Conservation (phyloP, 2,888 invertebrate species). For the Ormyrus rosae region DNA sequence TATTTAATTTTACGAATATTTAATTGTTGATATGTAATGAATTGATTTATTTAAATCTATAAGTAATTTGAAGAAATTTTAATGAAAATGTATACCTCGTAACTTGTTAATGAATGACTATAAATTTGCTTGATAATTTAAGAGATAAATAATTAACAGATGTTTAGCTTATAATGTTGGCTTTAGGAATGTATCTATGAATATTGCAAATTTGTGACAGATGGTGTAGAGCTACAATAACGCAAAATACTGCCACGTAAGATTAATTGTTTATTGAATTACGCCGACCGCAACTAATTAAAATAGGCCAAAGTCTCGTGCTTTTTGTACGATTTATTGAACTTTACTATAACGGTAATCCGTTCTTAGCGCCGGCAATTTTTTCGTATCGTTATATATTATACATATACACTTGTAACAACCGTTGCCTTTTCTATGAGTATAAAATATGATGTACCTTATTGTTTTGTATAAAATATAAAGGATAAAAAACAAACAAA, state of each 20-base stretch:
- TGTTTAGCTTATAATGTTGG: slow-evolving; percentile 46
- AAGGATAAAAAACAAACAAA: slow-evolving; percentile 9
- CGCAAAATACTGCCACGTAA: slow-evolving; percentile 57
- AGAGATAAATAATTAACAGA: slow-evolving; percentile 29
- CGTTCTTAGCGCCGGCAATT: slow-evolving; percentile 45
- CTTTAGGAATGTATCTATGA: slow-evolving; percentile 41
- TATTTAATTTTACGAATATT: slow-evolving; percentile 39
- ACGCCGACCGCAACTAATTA: slow-evolving; percentile 17
- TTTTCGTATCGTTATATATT: slow-evolving; percentile 51
- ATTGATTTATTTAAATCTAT: slow-evolving; percentile 33
- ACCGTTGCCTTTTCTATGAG: slow-evolving; percentile 58
- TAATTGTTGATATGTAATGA: slow-evolving; percentile 51
- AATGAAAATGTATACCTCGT: slow-evolving; percentile 25
- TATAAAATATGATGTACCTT: slow-evolving; percentile 54
- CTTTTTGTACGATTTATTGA: slow-evolving; percentile 53
- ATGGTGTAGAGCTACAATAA: slow-evolving; percentile 43
- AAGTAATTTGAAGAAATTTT: slow-evolving; percentile 20
- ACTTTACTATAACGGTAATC: slow-evolving; percentile 40
- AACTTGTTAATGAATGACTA: slow-evolving; percentile 42
- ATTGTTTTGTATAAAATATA: slow-evolving; percentile 47
- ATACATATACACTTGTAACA: slow-evolving; percentile 53
- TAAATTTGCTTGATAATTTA: slow-evolving; percentile 42
- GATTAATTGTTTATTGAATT: slow-evolving; percentile 51
- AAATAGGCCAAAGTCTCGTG: slow-evolving; percentile 35
- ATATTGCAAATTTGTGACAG: slow-evolving; percentile 52